phyloP scores from a whole-genome alignment of 2,888 invertebrate species.

The Tribolium freemani region DNA sequence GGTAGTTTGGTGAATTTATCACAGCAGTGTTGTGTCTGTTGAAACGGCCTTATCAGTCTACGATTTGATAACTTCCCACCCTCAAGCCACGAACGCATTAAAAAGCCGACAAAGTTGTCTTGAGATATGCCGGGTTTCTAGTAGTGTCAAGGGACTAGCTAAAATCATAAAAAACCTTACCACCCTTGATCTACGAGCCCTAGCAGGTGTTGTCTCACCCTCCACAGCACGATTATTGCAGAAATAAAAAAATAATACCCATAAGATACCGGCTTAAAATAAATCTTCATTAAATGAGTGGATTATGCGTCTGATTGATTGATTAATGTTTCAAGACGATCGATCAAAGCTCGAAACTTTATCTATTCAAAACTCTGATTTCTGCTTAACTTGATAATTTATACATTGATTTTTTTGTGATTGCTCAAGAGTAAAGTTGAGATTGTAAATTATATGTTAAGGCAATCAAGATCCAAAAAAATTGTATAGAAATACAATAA shows the following conservation, averaged over 20 bases:
- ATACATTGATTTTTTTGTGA: not conserved
- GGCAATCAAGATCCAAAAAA: no score
- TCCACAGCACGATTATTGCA: not conserved
- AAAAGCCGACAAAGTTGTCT: constrained; percentile 37
- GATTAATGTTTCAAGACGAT: constrained; percentile 19
- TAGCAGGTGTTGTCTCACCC: constrained; percentile 22
- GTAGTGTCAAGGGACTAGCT: constrained; percentile 20
- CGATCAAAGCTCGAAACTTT: constrained; percentile 25
- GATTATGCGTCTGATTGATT: constrained; percentile 23
- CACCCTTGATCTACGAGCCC: constrained; percentile 18
- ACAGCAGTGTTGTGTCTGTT: constrained; percentile 21
- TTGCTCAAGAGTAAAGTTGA: not conserved
- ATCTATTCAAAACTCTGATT: constrained; percentile 30
- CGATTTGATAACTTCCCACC: constrained; percentile 49
- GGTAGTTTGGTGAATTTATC: constrained; percentile 37
- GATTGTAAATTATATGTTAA: no score
- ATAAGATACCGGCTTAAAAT: not conserved
- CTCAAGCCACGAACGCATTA: constrained; percentile 41
- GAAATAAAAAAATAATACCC: not conserved
- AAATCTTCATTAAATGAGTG: constrained; percentile 30
- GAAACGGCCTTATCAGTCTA: constrained; percentile 43
- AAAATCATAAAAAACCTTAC: constrained; percentile 22
- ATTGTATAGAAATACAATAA: no score
- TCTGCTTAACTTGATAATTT: constrained; percentile 16
- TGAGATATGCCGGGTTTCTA: constrained; percentile 34